phyloP scores from a whole-genome alignment of 2,113 vertebrate species.

The Caranx melampygus region DNA sequence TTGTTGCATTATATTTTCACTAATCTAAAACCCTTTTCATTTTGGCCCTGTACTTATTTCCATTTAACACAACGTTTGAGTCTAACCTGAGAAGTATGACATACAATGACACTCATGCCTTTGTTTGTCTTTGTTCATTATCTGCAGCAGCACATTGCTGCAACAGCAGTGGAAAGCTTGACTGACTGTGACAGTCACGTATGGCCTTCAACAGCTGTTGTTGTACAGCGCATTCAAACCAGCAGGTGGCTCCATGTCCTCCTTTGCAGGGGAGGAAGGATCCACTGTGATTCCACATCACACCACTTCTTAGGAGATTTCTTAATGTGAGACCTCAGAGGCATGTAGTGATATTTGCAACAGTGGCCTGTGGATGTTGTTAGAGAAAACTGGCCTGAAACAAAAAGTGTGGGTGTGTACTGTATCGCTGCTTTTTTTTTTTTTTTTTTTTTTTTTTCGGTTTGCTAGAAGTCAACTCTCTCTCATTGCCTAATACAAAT shows the following conservation, averaged over 20 bases:
- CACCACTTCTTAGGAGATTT: background rate
- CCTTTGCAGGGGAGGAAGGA: background rate
- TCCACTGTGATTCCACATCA: constrained; percentile 12
- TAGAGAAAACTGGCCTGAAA: background rate
- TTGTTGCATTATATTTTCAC: constrained; percentile 1
- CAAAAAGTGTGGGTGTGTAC: background rate
- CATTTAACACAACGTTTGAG: background rate
- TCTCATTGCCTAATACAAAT: background rate
- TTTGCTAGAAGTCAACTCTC: background rate
- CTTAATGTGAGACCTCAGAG: background rate
- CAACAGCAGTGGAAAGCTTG: constrained; percentile 33
- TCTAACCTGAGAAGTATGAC: background rate
- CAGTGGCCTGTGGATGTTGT: background rate
- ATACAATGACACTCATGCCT: background rate
- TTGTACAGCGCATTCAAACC: constrained; percentile 57
- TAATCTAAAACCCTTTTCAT: background rate
- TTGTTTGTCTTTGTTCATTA: background rate
- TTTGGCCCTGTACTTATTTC: background rate
- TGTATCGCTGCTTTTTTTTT: too few species aligned
- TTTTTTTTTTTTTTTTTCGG: background rate
- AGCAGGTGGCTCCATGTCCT: constrained; percentile 58
- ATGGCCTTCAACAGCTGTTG: constrained; percentile 61
- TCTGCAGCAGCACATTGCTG: constrained; percentile 36
- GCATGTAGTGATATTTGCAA: constrained; percentile 4
- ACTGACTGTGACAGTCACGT: constrained; percentile 50